Conservation (phyloP, 1,140 invertebrate species). For the Cotesia chilonis region DNA sequence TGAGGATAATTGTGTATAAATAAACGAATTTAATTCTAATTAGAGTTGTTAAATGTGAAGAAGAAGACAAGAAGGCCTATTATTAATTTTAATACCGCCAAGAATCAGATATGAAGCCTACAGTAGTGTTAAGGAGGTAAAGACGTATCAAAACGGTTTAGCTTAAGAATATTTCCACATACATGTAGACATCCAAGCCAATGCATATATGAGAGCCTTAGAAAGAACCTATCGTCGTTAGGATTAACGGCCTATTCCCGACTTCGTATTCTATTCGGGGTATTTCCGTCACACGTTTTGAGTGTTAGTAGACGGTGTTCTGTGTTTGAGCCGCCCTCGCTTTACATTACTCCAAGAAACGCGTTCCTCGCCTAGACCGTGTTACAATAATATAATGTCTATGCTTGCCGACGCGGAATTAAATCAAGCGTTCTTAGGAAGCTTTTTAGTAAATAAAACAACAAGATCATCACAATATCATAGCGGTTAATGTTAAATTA, state of each 20-base stretch:
- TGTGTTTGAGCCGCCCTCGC: conserved; percentile 9
- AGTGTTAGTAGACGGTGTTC: conserved; percentile 1
- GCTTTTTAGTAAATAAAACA: neutral
- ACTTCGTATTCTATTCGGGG: conserved; percentile 12
- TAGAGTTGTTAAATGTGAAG: too few relatives aligned
- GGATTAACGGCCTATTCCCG: conserved; percentile 24
- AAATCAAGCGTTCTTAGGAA: conserved; percentile 5
- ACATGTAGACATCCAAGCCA: too few relatives aligned
- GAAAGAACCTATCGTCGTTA: conserved; percentile 15
- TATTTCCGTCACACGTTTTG: conserved; percentile 18
- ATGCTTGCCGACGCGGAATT: neutral
- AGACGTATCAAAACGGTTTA: too few relatives aligned
- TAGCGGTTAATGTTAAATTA: neutral
- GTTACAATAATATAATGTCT: conserved; percentile 16
- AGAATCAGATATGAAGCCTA: too few relatives aligned
- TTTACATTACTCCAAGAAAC: neutral
- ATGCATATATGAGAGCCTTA: neutral
- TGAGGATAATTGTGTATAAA: too few relatives aligned
- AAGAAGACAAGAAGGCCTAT: too few relatives aligned
- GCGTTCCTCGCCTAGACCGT: conserved; percentile 3
- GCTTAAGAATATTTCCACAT: too few relatives aligned
- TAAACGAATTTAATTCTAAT: too few relatives aligned
- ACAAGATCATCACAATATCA: neutral
- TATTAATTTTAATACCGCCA: too few relatives aligned
- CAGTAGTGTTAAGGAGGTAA: too few relatives aligned